phyloP scores from a whole-genome alignment of 2,797 vertebrate species.

The Eleutherodactylus coqui region DNA sequence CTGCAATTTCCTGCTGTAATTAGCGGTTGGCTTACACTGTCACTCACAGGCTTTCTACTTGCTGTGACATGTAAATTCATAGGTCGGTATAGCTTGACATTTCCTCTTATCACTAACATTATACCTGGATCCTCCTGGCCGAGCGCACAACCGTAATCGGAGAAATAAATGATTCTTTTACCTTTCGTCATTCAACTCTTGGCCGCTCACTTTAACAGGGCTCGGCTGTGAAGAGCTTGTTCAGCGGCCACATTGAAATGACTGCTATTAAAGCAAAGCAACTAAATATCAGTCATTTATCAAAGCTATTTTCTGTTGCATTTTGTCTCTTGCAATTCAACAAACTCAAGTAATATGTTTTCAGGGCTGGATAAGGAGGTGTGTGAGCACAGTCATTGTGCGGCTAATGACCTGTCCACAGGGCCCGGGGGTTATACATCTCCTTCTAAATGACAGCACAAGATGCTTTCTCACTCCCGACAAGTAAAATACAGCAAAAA shows the following conservation, averaged over 20 bases:
- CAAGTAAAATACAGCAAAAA: not conserved
- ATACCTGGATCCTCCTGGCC: not conserved
- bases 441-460: not conserved
- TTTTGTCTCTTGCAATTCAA: conserved; percentile 43
- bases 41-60: not conserved
- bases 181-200: conserved; percentile 53
- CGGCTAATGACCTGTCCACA: conserved; percentile 33
- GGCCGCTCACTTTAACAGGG: conserved; percentile 51
- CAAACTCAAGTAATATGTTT: conserved; percentile 39
- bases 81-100: not conserved
- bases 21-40: not conserved
- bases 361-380: not conserved
- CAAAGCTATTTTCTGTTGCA: conserved; percentile 46
- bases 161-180: conserved; percentile 56
- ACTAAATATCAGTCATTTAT: conserved; percentile 57
- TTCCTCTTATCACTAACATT: conserved; percentile 4
- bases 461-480: not conserved
- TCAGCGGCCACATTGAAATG: conserved; percentile 48
- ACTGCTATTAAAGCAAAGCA: conserved; percentile 50
- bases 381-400: not conserved
- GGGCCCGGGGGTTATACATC: not conserved
- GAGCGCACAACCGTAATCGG: conserved; percentile 29
- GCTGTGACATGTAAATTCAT: not conserved
- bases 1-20: conserved; percentile 27
- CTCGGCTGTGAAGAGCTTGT: conserved; percentile 14